Base-by-base conservation (phyloP, 1,140 invertebrate genomes). In the Armadillidium nasatum region DNA sequence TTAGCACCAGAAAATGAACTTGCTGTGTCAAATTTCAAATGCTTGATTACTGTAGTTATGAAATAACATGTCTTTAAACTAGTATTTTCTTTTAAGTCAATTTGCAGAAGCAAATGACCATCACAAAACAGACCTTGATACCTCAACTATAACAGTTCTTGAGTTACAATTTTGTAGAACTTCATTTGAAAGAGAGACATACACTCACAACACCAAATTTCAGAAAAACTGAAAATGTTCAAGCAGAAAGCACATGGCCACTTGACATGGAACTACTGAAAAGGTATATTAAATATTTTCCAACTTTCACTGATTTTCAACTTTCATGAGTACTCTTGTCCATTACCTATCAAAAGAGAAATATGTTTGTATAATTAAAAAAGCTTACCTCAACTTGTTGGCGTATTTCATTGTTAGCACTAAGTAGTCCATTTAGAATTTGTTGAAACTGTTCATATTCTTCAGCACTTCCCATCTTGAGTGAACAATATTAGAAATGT, bases 391-490 rank as follows among this genome's bases (percentile, higher is more conserved):
- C 50, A 60, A 60, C 50, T 19, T 60, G 50, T 60, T 60, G 50
- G 11, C 50, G 11, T 7, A 60, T 15, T 15, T 60, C 50, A 60
- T 60, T 60, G 7, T 60, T 19, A 4, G 50, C 7, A 19, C 7
- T 60, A 60, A 60, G 50, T 60, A 60, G 50, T 15, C 50, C 50
- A 4, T 13, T 19, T 19, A 60, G 7, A 1, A 60, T 60, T 60
- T 60, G 50, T 4, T 60, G 50, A 60, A 60, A 60, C 50, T 60
- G 50, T 19, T 60, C 50, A 60, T 60, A 60, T 60, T 60, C 50
- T 15, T 60, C 50, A 60, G 4, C 19, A 19, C 50, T 60, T 60
- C 11, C 50, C 50, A 60, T 60, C 33, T 33, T 33, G 33, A 33
- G 33, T 33, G 33, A 33, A 33, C 6, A 33, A 33, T 33, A 33